Conservation (phyloP, 2,888 invertebrate genomes). For the Drosophila formosana region DNA sequence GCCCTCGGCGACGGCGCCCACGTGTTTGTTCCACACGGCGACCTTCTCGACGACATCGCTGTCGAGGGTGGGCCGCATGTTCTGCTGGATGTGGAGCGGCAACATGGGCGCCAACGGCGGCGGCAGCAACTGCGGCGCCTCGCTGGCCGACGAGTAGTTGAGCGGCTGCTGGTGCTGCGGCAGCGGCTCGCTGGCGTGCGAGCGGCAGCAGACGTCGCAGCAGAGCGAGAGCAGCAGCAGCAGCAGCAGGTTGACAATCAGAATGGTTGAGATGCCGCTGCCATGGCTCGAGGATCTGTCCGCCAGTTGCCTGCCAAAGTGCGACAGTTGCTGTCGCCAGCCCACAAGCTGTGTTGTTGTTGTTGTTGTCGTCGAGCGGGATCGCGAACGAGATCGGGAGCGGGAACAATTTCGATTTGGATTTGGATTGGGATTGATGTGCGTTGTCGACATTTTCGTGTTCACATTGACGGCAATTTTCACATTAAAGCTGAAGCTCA, state of each 20-base stretch:
- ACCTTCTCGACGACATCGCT: conserved; percentile 73
- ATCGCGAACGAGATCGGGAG: background rate
- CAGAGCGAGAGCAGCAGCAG: conserved; percentile 68
- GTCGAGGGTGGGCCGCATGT: conserved; percentile 59
- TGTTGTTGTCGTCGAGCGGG: background rate
- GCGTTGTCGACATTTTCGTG: conserved; percentile 62
- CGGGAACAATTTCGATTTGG: background rate
- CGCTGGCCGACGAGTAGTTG: conserved; percentile 19
- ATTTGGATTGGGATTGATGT: conserved; percentile 30
- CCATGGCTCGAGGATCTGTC: background rate
- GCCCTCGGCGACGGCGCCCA: conserved; percentile 65
- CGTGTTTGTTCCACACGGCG: conserved; percentile 68
- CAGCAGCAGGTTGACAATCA: conserved; percentile 66
- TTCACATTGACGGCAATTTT: conserved; percentile 75
- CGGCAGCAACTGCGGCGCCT: background rate
- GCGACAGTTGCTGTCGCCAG: conserved; percentile 49
- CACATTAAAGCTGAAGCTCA: conserved; percentile 72
- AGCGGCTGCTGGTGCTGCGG: conserved; percentile 9
- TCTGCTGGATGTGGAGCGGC: background rate
- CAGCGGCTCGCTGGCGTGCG: conserved; percentile 36
- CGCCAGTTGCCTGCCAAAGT: conserved; percentile 44
- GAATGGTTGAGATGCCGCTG: conserved; percentile 62
- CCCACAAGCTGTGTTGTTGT: conserved; percentile 10
- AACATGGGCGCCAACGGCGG: background rate
- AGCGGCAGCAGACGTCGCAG: conserved; percentile 75